Evolutionary conservation across 92 coral and sea anemone genomes (phyloP), one percentile per base, ranked within the genome.

Genomic region (Porites cylindrica): DNA sequence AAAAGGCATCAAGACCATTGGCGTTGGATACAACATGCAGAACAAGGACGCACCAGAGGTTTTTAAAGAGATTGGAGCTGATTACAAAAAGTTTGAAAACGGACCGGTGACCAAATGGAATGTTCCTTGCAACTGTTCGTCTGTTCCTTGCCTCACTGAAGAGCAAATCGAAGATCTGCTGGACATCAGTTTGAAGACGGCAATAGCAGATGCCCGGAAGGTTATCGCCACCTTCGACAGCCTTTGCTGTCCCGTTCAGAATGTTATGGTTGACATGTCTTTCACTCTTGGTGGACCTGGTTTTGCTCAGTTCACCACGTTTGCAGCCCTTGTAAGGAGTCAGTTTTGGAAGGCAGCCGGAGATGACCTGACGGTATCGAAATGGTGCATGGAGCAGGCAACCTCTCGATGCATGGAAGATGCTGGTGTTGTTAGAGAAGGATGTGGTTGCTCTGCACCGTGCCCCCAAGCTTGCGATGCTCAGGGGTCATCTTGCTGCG

Each of bases 341-440:
- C 94, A 96, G 82, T 79, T 67, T 70, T 96, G 99, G 99, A 93
- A 96, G 81, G 89, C 92, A 17, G 96, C 98, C 0, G 93, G 96
- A 9, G 96, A 95, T 69, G 98, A 93, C 68, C 66, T 96, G 73
- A 90, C 96, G 1, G 87, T 91, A 43, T 93, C 99, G 3, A 80
- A 86, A 65, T 96, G 99, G 99, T 96, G 99, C 64, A 78, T 74
- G 11, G 5, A 10, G 21, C 89, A 93, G 68, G 94, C 93, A 1
- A 29, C 32, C 3, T 29, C 51, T 7, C 92, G 99, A 16, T 96
- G 99, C 64, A 85, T 66, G 75, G 59, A 82, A 56, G 98, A 95
- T 66, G 98, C 98, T 5, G 93, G 86, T 61, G 65, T 76, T 14
- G 90, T 96, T 10, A 47, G 94, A 10, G 67, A 74, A 38, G 96